Evolutionary conservation across 2,113 vertebrate genomes (phyloP).

Genomic region (Trematomus loennbergii): DNA sequence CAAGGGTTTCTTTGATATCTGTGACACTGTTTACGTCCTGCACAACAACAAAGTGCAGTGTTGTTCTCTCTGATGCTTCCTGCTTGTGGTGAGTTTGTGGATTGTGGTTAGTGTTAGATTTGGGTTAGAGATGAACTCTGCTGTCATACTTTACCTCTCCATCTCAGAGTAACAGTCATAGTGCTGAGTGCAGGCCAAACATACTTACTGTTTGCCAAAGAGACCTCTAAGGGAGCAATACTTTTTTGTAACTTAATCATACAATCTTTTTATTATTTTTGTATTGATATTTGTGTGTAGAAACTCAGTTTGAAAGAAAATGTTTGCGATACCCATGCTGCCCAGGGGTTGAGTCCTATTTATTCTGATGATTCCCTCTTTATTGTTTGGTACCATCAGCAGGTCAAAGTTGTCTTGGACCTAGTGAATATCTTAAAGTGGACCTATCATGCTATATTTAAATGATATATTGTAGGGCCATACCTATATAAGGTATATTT

Average conservation of each 20-base stretch:
- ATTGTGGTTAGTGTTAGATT: conserved; percentile 47
- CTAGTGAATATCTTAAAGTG: too few species aligned
- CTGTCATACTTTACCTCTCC: neutral
- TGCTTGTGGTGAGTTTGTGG: neutral
- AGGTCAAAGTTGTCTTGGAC: too few species aligned
- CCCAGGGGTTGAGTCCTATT: too few species aligned
- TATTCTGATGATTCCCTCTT: too few species aligned
- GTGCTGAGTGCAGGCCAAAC: conserved; percentile 2
- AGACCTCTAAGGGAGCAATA: neutral
- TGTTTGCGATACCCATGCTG: neutral
- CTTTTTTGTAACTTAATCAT: neutral
- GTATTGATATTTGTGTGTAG: too few species aligned
- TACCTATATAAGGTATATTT: too few species aligned
- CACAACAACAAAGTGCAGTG: too few species aligned
- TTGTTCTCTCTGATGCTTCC: neutral
- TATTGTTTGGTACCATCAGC: too few species aligned
- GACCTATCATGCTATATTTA: too few species aligned
- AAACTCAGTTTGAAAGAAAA: neutral
- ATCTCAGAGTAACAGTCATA: neutral
- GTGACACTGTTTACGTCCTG: too few species aligned
- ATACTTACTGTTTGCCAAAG: conserved; percentile 20
- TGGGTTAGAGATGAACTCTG: conserved; percentile 55
- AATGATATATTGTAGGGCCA: too few species aligned
- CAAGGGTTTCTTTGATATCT: neutral
- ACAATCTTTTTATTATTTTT: too few species aligned